These are phyloP conservation scores for Ectemnius lituratus DNA, from an alignment of 2,888 invertebrate genomes.

Conservation along the genomic window DNA sequence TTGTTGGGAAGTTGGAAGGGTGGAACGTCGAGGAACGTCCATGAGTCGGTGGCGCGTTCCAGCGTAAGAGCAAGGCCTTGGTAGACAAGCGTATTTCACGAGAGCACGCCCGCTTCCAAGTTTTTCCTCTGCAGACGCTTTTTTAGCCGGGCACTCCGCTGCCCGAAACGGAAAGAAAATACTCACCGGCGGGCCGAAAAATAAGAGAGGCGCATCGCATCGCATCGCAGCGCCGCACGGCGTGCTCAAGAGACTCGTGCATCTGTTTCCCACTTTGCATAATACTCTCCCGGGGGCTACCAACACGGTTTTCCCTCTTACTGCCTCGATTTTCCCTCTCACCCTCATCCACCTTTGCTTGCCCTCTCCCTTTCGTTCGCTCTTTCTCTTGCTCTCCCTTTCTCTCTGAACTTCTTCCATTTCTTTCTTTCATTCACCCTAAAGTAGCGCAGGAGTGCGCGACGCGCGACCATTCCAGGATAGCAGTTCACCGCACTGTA, in stretches of 20 bases:
- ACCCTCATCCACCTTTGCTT: constrained; percentile 39
- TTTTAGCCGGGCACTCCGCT: constrained; percentile 10
- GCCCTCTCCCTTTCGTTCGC: constrained; percentile 9
- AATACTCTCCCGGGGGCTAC: constrained; percentile 59
- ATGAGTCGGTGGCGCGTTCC: constrained; percentile 24
- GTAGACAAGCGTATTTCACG: constrained; percentile 34
- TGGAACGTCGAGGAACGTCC: constrained; percentile 10
- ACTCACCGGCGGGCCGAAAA: constrained; percentile 46
- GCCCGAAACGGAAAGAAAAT: constrained; percentile 39
- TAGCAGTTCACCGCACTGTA: too few species aligned
- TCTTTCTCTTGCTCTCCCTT: constrained; percentile 5
- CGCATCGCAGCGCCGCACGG: constrained; percentile 10
- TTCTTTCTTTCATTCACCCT: constrained; percentile 1
- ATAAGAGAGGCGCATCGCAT: constrained; percentile 36
- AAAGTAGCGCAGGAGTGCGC: too few species aligned
- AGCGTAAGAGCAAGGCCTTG: constrained; percentile 23
- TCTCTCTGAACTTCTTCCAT: constrained; percentile 9
- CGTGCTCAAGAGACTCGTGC: constrained; percentile 59
- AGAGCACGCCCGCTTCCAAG: not conserved
- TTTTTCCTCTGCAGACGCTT: not conserved
- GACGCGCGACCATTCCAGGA: too few species aligned
- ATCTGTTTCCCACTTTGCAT: constrained; percentile 71
- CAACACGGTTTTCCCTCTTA: constrained; percentile 40
- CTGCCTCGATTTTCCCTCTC: constrained; percentile 8
- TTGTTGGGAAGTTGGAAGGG: constrained; percentile 2